These are phyloP conservation scores for Tenebrio molitor DNA, from an alignment of 1,140 invertebrate species.

Conservation along the genomic window DNA sequence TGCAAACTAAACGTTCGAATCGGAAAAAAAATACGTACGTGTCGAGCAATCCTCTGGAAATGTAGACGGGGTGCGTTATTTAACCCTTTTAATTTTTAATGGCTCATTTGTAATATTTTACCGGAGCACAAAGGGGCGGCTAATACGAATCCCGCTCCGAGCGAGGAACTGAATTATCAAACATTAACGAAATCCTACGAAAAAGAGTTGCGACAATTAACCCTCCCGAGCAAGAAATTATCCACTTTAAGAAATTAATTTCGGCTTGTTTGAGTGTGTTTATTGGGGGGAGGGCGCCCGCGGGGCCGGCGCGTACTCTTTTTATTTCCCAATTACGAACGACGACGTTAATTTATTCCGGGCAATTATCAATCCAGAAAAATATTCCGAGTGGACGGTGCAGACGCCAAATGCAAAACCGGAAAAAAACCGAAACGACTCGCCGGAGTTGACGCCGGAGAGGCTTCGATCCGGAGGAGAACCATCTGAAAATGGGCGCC, in stretches of 20 bases:
- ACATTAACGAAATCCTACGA: neutral
- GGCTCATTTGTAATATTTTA: slow-evolving; percentile 6
- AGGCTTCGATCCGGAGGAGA: neutral
- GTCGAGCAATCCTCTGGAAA: neutral
- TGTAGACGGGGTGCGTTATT: too few species aligned
- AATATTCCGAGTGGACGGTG: slow-evolving; percentile 19
- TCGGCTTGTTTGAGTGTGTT: neutral
- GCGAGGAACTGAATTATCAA: neutral
- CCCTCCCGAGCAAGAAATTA: neutral
- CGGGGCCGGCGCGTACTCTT: too few species aligned
- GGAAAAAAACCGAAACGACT: neutral
- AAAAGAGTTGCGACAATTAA: slow-evolving; percentile 21
- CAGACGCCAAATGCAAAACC: neutral
- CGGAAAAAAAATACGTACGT: neutral
- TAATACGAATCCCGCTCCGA: slow-evolving; percentile 3
- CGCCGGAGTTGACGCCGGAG: slow-evolving; percentile 4
- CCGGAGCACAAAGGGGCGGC: slow-evolving; percentile 9
- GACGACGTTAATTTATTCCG: slow-evolving; percentile 16
- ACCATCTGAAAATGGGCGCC: slow-evolving; percentile 36
- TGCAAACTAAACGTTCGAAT: neutral
- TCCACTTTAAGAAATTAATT: slow-evolving; percentile 15
- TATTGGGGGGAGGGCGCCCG: too few species aligned
- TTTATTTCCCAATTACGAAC: neutral
- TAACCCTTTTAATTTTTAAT: slow-evolving; percentile 20
- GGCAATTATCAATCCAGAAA: neutral